A percentile compares a stretch with the other conserved stretches of the same genome.
These are phyloP conservation scores for Anarsia innoxiella DNA, from an alignment of 2,888 invertebrate genomes.

Conservation along the genomic window DNA sequence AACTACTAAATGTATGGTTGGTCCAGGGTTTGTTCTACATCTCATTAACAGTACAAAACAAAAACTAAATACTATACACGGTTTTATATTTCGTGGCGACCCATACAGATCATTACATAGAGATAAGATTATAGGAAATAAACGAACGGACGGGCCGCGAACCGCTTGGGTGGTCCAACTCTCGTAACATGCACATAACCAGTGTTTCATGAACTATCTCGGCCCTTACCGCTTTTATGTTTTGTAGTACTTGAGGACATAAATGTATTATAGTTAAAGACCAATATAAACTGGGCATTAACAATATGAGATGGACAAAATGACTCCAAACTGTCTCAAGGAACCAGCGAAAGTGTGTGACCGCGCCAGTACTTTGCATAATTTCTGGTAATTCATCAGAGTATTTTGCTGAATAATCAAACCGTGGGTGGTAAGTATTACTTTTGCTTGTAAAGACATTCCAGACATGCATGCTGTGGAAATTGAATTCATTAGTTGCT, in stretches of 20 bases:
- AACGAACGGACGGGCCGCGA: constrained; percentile 40
- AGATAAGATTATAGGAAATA: constrained; percentile 63
- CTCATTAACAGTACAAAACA: not conserved
- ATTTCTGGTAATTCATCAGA: constrained; percentile 58
- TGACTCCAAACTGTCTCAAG: constrained; percentile 64
- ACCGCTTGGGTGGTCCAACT: constrained; percentile 56
- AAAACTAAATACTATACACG: constrained; percentile 22
- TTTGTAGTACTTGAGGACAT: too few relatives aligned
- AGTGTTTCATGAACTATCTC: constrained; percentile 32
- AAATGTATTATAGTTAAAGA: constrained; percentile 23
- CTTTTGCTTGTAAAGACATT: constrained; percentile 36
- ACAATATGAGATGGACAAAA: constrained; percentile 31
- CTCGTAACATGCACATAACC: constrained; percentile 40
- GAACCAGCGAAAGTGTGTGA: constrained; percentile 70
- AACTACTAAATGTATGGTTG: too few relatives aligned
- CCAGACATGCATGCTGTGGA: constrained; percentile 31
- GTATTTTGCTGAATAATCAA: constrained; percentile 42
- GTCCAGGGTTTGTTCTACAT: too few relatives aligned
- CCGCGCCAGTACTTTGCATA: constrained; percentile 47
- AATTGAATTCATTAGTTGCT: constrained; percentile 23
- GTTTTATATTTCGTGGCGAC: constrained; percentile 32
- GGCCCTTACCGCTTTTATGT: constrained; percentile 2
- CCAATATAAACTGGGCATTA: constrained; percentile 33
- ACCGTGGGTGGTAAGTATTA: constrained; percentile 53
- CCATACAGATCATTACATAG: constrained; percentile 44